phyloP scores from a whole-genome alignment of 2,797 vertebrate genomes.

The Poecilia gillii region DNA sequence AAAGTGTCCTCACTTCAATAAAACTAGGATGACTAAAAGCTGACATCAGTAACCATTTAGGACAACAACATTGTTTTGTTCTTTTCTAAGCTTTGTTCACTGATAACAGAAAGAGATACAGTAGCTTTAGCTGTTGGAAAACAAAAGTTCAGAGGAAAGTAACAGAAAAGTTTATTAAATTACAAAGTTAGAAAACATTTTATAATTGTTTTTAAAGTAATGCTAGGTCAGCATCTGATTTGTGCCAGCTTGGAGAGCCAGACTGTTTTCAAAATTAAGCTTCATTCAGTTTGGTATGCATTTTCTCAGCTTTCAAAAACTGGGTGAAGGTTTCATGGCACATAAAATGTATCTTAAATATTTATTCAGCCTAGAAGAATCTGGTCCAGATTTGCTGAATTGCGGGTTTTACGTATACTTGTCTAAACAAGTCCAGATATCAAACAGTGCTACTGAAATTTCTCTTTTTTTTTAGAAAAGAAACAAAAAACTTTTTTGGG shows the following conservation, averaged over 20 bases:
- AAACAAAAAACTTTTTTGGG: no score
- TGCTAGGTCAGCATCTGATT: no score
- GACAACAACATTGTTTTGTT: no score
- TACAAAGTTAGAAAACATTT: no score
- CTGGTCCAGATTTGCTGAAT: not conserved
- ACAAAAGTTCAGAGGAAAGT: no score
- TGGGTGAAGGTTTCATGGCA: not conserved
- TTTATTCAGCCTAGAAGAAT: not conserved
- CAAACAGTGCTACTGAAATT: not conserved
- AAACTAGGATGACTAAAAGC: not conserved
- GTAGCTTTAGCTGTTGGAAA: no score
- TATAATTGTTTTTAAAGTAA: no score
- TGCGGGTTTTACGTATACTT: not conserved
- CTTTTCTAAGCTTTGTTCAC: no score
- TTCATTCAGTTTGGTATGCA: not conserved
- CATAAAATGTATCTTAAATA: not conserved
- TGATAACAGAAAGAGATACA: no score
- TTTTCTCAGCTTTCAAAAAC: not conserved
- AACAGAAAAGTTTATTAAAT: no score
- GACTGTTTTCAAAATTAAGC: not conserved
- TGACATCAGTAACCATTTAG: no score
- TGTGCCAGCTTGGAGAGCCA: no score
- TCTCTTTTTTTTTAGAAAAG: not conserved
- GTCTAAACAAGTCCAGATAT: not conserved
- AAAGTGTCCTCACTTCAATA: not conserved